Conservation (phyloP, 1,140 invertebrate species). For the Drosophila micromelanica region DNA sequence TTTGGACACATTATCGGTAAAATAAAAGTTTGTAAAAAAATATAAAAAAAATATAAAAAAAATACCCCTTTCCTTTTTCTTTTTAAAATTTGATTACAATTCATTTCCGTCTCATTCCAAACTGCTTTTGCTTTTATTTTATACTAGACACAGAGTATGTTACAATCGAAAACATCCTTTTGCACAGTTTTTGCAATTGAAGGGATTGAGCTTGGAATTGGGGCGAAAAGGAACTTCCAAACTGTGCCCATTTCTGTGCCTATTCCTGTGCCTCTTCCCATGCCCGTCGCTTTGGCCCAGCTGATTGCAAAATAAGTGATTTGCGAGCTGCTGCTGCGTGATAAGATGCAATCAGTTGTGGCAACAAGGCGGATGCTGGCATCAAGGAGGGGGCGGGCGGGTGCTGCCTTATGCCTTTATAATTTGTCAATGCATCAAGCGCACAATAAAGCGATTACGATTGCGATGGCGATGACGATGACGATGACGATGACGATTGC, state of each 20-base stretch:
- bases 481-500: slow-evolving; percentile 5
- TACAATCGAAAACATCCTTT: background rate
- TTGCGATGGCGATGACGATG: slow-evolving; percentile 10
- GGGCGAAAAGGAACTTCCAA: background rate
- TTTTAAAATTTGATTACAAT: too few relatives aligned
- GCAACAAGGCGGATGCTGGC: background rate
- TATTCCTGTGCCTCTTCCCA: slow-evolving; percentile 7
- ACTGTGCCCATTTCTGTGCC: background rate
- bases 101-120: too few relatives aligned
- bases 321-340: slow-evolving; percentile 53
- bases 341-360: slow-evolving; percentile 50
- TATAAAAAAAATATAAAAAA: too few relatives aligned
- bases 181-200: background rate
- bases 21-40: too few relatives aligned
- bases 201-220: background rate
- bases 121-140: too few relatives aligned
- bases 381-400: background rate
- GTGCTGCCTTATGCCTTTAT: slow-evolving; percentile 61
- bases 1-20: too few relatives aligned
- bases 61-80: too few relatives aligned
- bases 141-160: background rate
- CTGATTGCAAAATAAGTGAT: slow-evolving; percentile 79
- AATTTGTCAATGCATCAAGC: slow-evolving; percentile 80
- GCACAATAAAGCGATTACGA: slow-evolving; percentile 79
- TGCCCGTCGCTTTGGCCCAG: slow-evolving; percentile 27